Evolutionary conservation across 1,140 invertebrate species (phyloP), one percentile per base, ranked within the genome.

Genomic region (Drosophila elegans): DNA sequence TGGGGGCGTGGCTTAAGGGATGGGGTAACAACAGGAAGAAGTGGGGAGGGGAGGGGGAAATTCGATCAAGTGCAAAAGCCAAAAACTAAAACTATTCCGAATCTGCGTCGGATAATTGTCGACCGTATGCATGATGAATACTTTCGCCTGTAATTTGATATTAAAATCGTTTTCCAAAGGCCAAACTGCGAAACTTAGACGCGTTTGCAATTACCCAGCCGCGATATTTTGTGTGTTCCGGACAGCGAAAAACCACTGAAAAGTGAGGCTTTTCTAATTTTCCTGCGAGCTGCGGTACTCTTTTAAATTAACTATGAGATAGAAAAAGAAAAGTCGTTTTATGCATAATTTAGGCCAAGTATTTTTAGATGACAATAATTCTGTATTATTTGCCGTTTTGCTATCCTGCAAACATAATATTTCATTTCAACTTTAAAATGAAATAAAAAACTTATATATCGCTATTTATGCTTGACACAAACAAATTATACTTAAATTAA

Each of bases 21-120:
- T 45, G 2, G 5, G 29, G 60, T 7, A 4, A 21, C 16, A 21
- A 21, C 16, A 21, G 16, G 16, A 21, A 21, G 16, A 36, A 39
- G 16, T 53, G 11, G 25, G 16, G 0, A 12, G 21, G 32, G 25
- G 16, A 5, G 6, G 34, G 34, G 44, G 3, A 27, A 44, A 72
- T 72, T 72, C 66, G 68, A 72, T 72, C 68, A 72, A 72, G 68
- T 71, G 64, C 42, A 72, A 72, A 71, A 72, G 68, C 68, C 68
- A 72, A 72, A 71, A 57, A 71, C 68, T 71, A 72, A 71, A 72
- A 72, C 68, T 72, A 71, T 72, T 72, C 46, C 68, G 44, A 72
- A 49, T 72, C 51, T 56, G 68, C 66, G 68, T 44, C 5, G 25
- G 21, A 36, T 72, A 71, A 72, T 72, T 72, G 68, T 29, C 52